Base-by-base conservation (phyloP, 2,888 invertebrate species). In the Tanypteryx hageni region DNA sequence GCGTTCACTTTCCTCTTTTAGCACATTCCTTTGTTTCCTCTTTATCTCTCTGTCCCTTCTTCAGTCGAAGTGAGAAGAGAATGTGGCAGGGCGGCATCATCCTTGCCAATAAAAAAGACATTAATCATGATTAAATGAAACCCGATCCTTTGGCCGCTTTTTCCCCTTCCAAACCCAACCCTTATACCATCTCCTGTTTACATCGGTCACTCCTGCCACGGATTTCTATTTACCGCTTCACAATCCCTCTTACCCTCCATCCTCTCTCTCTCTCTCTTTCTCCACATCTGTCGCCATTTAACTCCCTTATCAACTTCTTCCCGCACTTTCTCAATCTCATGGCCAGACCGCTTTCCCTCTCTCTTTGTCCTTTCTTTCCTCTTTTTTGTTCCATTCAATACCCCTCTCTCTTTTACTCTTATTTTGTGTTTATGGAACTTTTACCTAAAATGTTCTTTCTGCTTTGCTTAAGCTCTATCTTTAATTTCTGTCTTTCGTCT, bases 31-130 rank as follows among this genome's bases (percentile, higher is more conserved):
- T 8, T 68, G 18, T n/a, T n/a, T 68, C 68, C 44, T n/a, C 68
- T 68, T 44, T 68, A 16, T 68, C 68, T 68, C 22, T 22, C 7
- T 68, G 68, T 68, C 68, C 13, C 13, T 68, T 18, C 22, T 18
- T 18, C 68, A 22, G 18, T 22, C 4, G 22, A 9, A n/a, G 68
- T 18, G 68, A 68, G 68, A 68, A 68, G 68, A 68, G 68, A 18
- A 68, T 68, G 68, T 22, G 68, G 68, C 68, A 68, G 18, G 22
- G n/a, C n/a, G n/a, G n/a, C 68, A 68, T 68, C 68, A 68, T 68
- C 68, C 68, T 68, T 22, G n/a, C 68, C 68, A 68, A 68, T 68
- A 68, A 68, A 68, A 68, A n/a, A n/a, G 68, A n/a, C 68, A 68
- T 68, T 68, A 68, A 68, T 68, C 68, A 68, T 18, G 68, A 68